Evolutionary conservation across 2,797 vertebrate species (phyloP), one percentile per base, ranked within the genome.

Genomic region (Babyrousa celebensis): DNA sequence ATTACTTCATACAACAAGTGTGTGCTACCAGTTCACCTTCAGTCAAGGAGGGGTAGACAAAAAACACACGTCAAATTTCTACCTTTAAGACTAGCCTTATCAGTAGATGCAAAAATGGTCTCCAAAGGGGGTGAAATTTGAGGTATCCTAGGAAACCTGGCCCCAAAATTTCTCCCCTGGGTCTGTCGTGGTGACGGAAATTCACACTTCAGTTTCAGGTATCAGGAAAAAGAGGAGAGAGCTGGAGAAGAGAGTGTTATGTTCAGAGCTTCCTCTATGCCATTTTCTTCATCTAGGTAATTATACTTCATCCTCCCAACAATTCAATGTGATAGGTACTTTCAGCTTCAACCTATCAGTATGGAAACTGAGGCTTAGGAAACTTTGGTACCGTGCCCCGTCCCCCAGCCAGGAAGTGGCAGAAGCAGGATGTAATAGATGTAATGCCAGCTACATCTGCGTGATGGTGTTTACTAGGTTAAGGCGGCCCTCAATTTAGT

Each of bases 31-130:
- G 56, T 71, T 93, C 68, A 70, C 77, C 32, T 18, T 91, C 48
- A 72, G 16, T 78, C 27, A 60, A 91, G 54, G 21, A 71, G 43
- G 27, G 32, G 12, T 36, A 79, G 43, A 92, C 72, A 82, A 83
- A 94, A 72, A 67, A 91, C 36, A 91, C 27, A 62, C 62, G 52
- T 95, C 72, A 83, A 83, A 89, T 65, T 90, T 95, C 77, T 93
- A 75, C 62, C 56, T 87, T 71, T 89, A 91, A 96, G 91, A 54
- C 36, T 11, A 74, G 58, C 60, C 72, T 83, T 85, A 89, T 60
- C 80, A 85, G 62, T 86, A 63, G 52, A 20, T 62, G n/a, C 48
- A 91, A 95, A 48, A 77, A 29, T 88, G 52, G 87, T 52, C 54
- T 27, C 67, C 16, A 17, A 88, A 79, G 15, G 12, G 9, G 23